Evolutionary conservation across 2,113 vertebrate species (phyloP).

Genomic region (Lycaon pictus): DNA sequence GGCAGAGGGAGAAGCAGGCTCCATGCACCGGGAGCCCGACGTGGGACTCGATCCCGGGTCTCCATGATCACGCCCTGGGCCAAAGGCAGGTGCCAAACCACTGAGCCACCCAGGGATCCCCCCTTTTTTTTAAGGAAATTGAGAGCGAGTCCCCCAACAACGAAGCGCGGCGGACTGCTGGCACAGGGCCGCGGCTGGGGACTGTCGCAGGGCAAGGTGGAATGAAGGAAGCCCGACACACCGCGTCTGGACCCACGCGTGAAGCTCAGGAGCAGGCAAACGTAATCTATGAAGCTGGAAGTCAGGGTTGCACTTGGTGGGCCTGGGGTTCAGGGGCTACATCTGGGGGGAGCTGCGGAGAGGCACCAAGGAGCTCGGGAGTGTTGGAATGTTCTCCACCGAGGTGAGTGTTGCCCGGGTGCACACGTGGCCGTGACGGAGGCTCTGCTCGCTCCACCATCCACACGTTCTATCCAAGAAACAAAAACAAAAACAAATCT

Average conservation of each 20-base stretch:
- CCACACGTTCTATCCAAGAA: background rate
- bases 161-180: too few species aligned
- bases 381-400: background rate
- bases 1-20: too few species aligned
- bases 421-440: background rate
- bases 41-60: rapidly evolving
- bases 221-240: background rate
- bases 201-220: background rate
- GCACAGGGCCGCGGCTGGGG: background rate
- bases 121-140: background rate
- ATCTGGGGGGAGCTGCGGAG: background rate
- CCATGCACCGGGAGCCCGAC: too few species aligned
- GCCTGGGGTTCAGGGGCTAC: background rate
- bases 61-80: too few species aligned
- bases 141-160: background rate
- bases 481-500: background rate
- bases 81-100: too few species aligned
- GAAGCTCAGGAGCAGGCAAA: background rate
- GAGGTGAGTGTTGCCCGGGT: background rate
- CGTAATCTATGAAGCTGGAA: background rate
- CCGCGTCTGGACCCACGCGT: background rate
- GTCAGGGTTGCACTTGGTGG: background rate
- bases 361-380: background rate
- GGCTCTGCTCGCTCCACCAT: background rate
- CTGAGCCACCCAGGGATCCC: too few species aligned